These are phyloP conservation scores for Cotesia typhae DNA, from an alignment of 1,140 invertebrate species.

Conservation along the genomic window DNA sequence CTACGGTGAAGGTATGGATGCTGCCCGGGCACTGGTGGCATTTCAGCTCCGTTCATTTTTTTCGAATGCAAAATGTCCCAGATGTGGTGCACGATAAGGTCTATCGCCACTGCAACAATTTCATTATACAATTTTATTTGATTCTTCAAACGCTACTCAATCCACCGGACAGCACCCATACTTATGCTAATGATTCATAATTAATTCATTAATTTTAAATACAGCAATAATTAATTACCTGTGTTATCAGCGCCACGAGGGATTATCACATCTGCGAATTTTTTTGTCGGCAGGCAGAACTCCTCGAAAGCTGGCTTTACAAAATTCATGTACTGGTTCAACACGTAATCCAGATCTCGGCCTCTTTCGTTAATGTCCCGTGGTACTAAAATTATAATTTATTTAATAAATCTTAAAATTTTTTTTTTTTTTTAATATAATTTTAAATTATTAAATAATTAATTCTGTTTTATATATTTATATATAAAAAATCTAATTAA, in stretches of 20 bases:
- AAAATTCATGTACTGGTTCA: conserved; percentile 96
- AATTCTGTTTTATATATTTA: background rate
- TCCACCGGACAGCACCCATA: conserved; percentile 60
- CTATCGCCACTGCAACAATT: conserved; percentile 94
- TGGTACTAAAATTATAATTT: conserved; percentile 72
- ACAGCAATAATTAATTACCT: conserved; percentile 71
- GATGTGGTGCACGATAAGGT: conserved; percentile 98
- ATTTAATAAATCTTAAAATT: too few species aligned
- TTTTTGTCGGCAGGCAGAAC: conserved; percentile 99
- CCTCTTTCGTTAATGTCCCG: conserved; percentile 94
- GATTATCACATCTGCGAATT: conserved; percentile 99
- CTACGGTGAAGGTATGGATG: conserved; percentile 64
- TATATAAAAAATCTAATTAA: conserved; percentile 10
- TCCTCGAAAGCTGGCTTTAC: conserved; percentile 99
- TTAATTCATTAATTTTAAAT: conserved; percentile 12
- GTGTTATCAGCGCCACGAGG: conserved; percentile 95
- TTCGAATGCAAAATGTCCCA: conserved; percentile 88
- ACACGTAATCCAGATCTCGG: conserved; percentile 90
- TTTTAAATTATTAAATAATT: background rate
- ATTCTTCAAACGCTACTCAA: conserved; percentile 40
- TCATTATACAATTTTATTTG: conserved; percentile 30
- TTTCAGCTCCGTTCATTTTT: conserved; percentile 58
- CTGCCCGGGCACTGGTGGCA: conserved; percentile 62
- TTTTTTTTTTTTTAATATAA: too few species aligned
- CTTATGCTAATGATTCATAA: conserved; percentile 8